Evolutionary conservation across 2,888 invertebrate species (phyloP), one percentile per base, ranked within the genome.

Genomic region (Nipponacmea schrenckii): DNA sequence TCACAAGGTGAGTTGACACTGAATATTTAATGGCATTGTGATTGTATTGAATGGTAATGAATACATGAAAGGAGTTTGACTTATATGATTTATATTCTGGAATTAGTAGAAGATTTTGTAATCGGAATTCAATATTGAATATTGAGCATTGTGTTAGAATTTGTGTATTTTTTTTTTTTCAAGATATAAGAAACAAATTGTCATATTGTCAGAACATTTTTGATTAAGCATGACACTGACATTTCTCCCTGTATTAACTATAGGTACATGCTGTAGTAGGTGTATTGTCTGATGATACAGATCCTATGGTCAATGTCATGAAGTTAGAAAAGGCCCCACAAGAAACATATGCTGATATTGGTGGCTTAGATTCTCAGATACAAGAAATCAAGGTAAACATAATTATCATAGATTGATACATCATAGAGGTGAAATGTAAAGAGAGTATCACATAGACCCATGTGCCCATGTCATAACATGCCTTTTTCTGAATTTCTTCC

Each of bases 221-320:
- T n/a, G n/a, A n/a, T n/a, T n/a, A n/a, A n/a, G 10, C 39, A 39
- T 10, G 7, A 39, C 8, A 2, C 8, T 39, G 39, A 39, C 39
- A 39, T 5, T n/a, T 8, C 39, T 5, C 65, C 8, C 4, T 46
- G 56, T 64, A n/a, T 31, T 64, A 26, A 26, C 68, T 76, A 15
- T 74, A 93, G 93, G 98, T 98, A 1, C 98, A 99, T 91, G 97
- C 98, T 65, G 98, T 99, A n/a, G 98, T 99, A 45, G 98, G 99
- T 70, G 97, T 98, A 0, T 90, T 98, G n/a, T 94, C 96, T 31
- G 99, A 99, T 90, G 98, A 99, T 87, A 98, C 98, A 15, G 99
- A 99, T 90, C 99, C 99, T 5, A 99, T 99, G 98, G 99, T 99
- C 2, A 98, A 98, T 15, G 99, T 99, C 1, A 99, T 99, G 99